Evolutionary conservation across 2,113 vertebrate genomes (phyloP).

Genomic region (Nannospalax galili): DNA sequence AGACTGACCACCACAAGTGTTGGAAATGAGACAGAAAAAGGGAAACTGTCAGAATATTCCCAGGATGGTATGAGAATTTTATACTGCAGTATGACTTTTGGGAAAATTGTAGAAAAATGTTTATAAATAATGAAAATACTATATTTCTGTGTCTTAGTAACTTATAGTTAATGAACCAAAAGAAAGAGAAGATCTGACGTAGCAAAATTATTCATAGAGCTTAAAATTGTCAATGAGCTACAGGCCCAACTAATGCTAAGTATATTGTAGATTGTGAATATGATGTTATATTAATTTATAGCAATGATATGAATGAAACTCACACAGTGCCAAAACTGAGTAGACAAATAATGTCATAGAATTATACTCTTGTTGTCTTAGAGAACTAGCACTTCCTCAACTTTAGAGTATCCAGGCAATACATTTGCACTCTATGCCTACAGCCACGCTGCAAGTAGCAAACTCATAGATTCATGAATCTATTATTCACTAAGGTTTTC

Average conservation of each 20-base stretch:
- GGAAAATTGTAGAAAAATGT: background rate
- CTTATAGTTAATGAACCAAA: background rate
- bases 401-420: background rate
- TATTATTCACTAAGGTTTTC: background rate
- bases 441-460: background rate
- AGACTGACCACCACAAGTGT: background rate
- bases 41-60: background rate
- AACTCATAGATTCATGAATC: background rate
- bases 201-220: background rate
- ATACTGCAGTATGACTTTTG: background rate
- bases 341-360: too few relatives aligned
- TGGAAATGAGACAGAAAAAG: accelerated
- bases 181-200: background rate
- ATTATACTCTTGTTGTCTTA: background rate
- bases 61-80: background rate
- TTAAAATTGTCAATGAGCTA: background rate
- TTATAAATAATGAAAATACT: background rate
- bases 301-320: background rate
- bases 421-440: background rate
- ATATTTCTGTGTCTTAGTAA: background rate
- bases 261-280: background rate
- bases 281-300: too few relatives aligned
- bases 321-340: background rate
- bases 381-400: background rate
- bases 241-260: background rate